Conservation (phyloP, 2,888 invertebrate species). For the Drosophila ustulata region DNA sequence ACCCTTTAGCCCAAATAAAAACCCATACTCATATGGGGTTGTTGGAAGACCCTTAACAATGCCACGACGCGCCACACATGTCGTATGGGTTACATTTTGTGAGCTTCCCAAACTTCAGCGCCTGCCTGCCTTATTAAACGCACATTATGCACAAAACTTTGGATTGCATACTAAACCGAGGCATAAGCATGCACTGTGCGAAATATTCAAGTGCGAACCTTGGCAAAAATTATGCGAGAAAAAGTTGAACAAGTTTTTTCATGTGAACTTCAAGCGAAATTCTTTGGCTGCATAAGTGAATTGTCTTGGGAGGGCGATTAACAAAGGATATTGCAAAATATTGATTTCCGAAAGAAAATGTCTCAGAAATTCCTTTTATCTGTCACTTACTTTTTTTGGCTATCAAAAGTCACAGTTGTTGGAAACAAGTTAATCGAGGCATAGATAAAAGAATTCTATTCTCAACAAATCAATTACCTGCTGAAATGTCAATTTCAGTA, state of each 20-base stretch:
- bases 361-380: too few species aligned
- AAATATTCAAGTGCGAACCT: conserved; percentile 25
- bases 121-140: conserved; percentile 62
- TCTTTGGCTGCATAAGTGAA: not conserved
- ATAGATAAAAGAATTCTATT: too few species aligned
- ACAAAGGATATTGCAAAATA: too few species aligned
- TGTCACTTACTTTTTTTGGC: too few species aligned
- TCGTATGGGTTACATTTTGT: conserved; percentile 67
- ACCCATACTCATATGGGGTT: not conserved
- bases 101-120: conserved; percentile 55
- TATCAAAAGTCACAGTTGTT: too few species aligned
- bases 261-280: not conserved
- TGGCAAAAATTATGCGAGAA: conserved; percentile 5
- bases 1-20: conserved; percentile 11
- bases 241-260: not conserved
- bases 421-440: too few species aligned
- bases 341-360: too few species aligned
- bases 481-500: not conserved
- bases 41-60: conserved; percentile 44
- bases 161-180: conserved; percentile 42
- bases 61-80: conserved; percentile 46
- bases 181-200: conserved; percentile 40
- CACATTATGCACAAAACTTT: conserved; percentile 66
- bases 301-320: too few species aligned
- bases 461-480: not conserved